These are phyloP conservation scores for Archilochus colubris DNA, from an alignment of 2,113 vertebrate species.

Conservation along the genomic window DNA sequence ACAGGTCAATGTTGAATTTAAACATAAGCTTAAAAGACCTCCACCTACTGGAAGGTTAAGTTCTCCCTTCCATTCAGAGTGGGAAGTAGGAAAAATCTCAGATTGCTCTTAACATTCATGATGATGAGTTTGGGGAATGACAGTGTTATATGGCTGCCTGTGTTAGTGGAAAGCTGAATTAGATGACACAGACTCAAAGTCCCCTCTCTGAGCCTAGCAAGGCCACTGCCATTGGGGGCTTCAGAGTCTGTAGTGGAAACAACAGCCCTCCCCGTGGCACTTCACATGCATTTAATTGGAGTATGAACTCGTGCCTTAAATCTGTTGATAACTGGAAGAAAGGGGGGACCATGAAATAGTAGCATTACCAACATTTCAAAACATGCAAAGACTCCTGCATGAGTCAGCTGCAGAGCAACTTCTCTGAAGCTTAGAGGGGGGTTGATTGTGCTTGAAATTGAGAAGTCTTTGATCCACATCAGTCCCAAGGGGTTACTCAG, in stretches of 20 bases:
- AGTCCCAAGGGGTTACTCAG: rapidly evolving
- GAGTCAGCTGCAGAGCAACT: background rate
- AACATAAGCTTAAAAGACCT: background rate
- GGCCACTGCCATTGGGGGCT: background rate
- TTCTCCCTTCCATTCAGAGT: background rate
- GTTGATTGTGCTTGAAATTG: background rate
- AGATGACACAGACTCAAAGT: background rate
- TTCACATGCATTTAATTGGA: background rate
- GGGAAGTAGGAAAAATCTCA: background rate
- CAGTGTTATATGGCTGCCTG: background rate
- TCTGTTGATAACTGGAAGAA: background rate
- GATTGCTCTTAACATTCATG: background rate
- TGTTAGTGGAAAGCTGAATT: background rate
- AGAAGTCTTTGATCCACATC: rapidly evolving
- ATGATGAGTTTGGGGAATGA: background rate
- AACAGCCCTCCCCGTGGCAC: background rate
- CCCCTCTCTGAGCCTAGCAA: background rate
- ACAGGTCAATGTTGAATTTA: background rate
- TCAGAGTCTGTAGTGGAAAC: background rate
- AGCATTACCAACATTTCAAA: background rate
- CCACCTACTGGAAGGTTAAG: background rate
- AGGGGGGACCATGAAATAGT: background rate
- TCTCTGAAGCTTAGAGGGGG: background rate
- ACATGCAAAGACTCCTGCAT: background rate
- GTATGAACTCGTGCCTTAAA: background rate